Evolutionary conservation across 2,113 vertebrate genomes (phyloP).

Genomic region (Recurvirostra avosetta): DNA sequence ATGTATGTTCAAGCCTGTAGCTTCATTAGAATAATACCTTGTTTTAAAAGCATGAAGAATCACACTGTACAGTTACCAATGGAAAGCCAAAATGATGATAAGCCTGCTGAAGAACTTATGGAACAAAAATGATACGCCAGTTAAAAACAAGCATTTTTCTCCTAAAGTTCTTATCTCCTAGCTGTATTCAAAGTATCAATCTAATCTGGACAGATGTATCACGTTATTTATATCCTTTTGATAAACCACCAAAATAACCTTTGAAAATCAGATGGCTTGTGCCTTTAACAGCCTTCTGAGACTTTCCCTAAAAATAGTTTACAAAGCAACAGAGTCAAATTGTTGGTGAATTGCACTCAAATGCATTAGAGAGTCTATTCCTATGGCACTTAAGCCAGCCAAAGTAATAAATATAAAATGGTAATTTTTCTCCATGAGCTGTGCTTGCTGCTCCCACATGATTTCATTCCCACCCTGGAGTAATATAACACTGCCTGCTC

Average conservation of each 20-base stretch:
- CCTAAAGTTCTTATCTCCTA: background rate
- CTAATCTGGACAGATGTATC: constrained; percentile 31
- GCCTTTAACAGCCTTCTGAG: constrained; percentile 62
- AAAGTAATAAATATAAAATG: constrained; percentile 76
- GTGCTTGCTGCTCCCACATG: constrained; percentile 56
- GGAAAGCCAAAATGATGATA: background rate
- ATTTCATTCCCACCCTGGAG: constrained; percentile 54
- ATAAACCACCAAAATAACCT: constrained; percentile 58
- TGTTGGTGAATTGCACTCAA: constrained; percentile 65
- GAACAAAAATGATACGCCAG: background rate
- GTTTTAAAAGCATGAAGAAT: background rate
- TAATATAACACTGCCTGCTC: constrained; percentile 51
- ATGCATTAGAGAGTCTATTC: constrained; percentile 71
- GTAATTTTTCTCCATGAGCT: constrained; percentile 71
- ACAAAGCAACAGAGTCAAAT: constrained; percentile 58
- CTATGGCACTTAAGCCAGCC: constrained; percentile 68
- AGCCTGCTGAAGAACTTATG: background rate
- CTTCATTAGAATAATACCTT: background rate
- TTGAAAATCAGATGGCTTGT: constrained; percentile 41
- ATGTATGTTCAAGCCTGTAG: background rate
- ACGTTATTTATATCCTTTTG: constrained; percentile 55
- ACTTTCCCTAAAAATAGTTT: constrained; percentile 69
- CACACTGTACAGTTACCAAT: background rate
- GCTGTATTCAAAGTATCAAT: background rate
- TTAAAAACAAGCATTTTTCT: background rate